phyloP scores from a whole-genome alignment of 2,113 vertebrate genomes.

The Callochromis pleurospilus region DNA sequence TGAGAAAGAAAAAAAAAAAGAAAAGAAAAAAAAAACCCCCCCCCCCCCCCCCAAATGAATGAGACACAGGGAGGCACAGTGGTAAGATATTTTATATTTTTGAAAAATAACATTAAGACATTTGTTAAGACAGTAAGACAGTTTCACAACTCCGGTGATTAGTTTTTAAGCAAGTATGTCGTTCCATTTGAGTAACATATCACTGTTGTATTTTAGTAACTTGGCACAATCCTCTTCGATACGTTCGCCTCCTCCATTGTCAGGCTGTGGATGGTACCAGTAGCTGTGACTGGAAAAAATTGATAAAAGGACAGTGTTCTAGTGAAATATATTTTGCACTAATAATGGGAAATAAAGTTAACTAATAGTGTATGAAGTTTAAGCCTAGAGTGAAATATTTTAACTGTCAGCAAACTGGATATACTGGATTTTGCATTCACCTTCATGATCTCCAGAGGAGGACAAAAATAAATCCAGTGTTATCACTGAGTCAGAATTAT shows the following conservation, averaged over 20 bases:
- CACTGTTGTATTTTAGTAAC: not conserved
- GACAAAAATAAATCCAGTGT: not conserved
- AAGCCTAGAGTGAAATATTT: not conserved
- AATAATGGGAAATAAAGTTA: not conserved
- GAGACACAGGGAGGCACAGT: not conserved
- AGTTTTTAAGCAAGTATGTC: not conserved
- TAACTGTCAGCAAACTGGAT: not conserved
- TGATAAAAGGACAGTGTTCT: not conserved
- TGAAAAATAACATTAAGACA: not conserved
- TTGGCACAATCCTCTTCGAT: not conserved
- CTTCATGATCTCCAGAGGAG: not conserved
- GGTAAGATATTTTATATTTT: not conserved
- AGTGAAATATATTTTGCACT: not conserved
- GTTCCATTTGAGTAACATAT: not conserved
- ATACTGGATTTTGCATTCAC: not conserved
- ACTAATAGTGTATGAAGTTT: not conserved
- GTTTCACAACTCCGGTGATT: not conserved
- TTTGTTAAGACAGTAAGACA: not conserved
- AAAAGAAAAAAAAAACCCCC: not conserved
- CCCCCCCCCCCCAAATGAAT: fast-evolving
- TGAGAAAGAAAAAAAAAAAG: too few relatives aligned
- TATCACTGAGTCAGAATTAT: not conserved
- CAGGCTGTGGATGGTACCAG: not conserved
- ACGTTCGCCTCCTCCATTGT: not conserved
- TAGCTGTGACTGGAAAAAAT: not conserved